These are phyloP conservation scores for Lepidurus couesii DNA, from an alignment of 1,140 invertebrate species.

Conservation along the genomic window DNA sequence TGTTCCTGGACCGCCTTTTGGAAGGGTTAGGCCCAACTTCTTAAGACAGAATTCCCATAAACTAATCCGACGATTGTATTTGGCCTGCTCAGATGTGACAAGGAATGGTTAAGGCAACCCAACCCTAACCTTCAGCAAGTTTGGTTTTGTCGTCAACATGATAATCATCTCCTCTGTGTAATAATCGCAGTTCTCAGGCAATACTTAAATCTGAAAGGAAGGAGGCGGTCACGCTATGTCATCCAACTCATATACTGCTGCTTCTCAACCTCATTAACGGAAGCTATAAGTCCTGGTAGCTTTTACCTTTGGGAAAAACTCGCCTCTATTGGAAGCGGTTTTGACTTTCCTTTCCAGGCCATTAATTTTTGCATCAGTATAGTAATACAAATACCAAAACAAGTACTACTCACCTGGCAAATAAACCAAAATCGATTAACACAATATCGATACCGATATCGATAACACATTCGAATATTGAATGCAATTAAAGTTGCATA, in stretches of 20 bases:
- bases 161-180: not conserved
- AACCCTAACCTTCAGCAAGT: not conserved
- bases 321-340: not conserved
- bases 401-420: too few relatives aligned
- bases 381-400: too few relatives aligned
- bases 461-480: too few relatives aligned
- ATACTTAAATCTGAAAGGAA: slow-evolving; percentile 12
- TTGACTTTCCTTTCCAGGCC: not conserved
- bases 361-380: not conserved
- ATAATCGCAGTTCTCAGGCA: slow-evolving; percentile 18
- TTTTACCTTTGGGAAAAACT: not conserved
- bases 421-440: too few relatives aligned
- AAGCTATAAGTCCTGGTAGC: not conserved
- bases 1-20: not conserved
- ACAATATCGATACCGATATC: too few relatives aligned
- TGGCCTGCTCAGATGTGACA: not conserved
- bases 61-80: not conserved
- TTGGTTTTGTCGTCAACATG: slow-evolving; percentile 3
- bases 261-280: slow-evolving; percentile 12
- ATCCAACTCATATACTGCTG: not conserved
- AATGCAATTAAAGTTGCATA: too few relatives aligned
- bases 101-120: not conserved
- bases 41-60: not conserved
- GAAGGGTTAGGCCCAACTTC: slow-evolving; percentile 1
- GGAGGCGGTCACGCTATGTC: slow-evolving; percentile 16